Percentiles rank a stretch among this genome's conserved stretches.
Evolutionary conservation across 2,113 vertebrate species (phyloP).

Genomic region (Columbina picui): DNA sequence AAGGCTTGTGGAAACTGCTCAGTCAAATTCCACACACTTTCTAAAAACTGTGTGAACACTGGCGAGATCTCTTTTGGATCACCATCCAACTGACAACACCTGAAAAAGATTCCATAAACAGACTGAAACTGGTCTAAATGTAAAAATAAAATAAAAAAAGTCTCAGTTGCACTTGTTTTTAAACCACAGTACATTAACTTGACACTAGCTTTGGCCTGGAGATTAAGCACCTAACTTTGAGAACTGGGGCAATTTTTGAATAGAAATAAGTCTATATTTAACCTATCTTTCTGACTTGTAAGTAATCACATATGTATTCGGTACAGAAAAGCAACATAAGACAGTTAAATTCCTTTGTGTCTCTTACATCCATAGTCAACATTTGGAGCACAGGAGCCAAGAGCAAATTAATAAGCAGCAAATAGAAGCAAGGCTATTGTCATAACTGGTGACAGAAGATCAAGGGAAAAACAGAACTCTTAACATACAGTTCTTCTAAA

Average conservation of each 20-base stretch:
- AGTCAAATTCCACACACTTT: conserved; percentile 93
- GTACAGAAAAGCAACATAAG: neutral
- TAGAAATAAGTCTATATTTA: conserved; percentile 20
- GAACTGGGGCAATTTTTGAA: neutral
- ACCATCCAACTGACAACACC: conserved; percentile 93
- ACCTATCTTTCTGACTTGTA: neutral
- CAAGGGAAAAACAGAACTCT: neutral
- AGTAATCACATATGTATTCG: neutral
- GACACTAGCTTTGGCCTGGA: neutral
- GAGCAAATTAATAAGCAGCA: neutral
- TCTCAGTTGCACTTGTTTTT: neutral
- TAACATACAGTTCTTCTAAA: neutral
- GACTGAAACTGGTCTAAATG: neutral
- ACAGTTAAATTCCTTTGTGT: neutral
- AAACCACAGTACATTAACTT: neutral
- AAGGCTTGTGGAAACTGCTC: conserved; percentile 95
- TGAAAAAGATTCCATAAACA: conserved; percentile 69
- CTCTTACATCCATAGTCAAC: neutral
- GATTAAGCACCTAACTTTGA: neutral
- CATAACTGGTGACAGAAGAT: neutral
- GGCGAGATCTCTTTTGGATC: conserved; percentile 95
- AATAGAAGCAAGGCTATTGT: neutral
- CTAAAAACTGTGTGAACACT: conserved; percentile 96
- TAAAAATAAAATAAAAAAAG: neutral
- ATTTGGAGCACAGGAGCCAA: neutral